A percentile compares a stretch with the other conserved stretches of the same genome.
phyloP scores from a whole-genome alignment of 2,888 invertebrate genomes.

The Elegia similella region DNA sequence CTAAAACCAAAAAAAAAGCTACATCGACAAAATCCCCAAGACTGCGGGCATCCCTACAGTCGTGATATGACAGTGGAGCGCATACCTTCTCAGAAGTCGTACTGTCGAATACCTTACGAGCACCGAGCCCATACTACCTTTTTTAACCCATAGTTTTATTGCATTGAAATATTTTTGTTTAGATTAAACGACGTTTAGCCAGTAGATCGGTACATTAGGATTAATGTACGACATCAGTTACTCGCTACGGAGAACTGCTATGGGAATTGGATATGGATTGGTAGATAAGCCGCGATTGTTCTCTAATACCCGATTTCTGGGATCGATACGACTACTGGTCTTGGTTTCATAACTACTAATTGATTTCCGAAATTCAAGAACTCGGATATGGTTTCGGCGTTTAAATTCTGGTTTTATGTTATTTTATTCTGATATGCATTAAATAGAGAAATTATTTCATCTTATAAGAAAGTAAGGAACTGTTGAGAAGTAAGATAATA shows the following conservation, averaged over 20 bases:
- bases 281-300: constrained; percentile 39
- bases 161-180: constrained; percentile 79
- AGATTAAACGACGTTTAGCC: constrained; percentile 76
- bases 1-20: neutral
- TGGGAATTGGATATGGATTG: constrained; percentile 46
- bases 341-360: constrained; percentile 16
- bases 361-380: constrained; percentile 13
- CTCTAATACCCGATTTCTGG: constrained; percentile 37
- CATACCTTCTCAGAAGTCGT: constrained; percentile 75
- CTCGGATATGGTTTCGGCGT: constrained; percentile 3
- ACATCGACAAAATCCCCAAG: constrained; percentile 40
- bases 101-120: constrained; percentile 75
- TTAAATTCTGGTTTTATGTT: neutral
- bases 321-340: constrained; percentile 24
- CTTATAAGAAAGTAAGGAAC: neutral
- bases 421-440: neutral
- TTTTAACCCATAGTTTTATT: constrained; percentile 75
- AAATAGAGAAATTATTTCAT: neutral
- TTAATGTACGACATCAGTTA: constrained; percentile 78
- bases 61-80: constrained; percentile 77
- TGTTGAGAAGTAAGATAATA: no score
- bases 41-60: constrained; percentile 52
- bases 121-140: constrained; percentile 55
- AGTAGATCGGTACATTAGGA: constrained; percentile 75
- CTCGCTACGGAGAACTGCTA: constrained; percentile 54